phyloP scores from a whole-genome alignment of 2,113 vertebrate genomes.

The Cricetomys ansorgei region DNA sequence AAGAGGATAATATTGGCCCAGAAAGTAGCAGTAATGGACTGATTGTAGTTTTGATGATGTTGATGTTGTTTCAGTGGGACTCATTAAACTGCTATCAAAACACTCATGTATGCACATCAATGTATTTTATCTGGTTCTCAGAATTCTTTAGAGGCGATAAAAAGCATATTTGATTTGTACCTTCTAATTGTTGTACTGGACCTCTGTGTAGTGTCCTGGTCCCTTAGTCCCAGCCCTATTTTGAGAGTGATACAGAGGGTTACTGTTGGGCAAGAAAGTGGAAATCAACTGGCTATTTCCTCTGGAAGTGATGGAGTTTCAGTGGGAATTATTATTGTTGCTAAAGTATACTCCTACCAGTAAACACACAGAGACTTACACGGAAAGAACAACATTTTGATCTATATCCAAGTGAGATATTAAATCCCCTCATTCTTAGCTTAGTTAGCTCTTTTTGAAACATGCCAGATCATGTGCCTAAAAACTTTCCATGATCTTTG shows the following conservation, averaged over 20 bases:
- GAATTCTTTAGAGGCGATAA: not conserved
- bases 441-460: not conserved
- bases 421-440: not conserved
- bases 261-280: not conserved
- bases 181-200: not conserved
- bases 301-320: not conserved
- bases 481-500: not conserved
- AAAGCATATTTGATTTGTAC: not conserved
- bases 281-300: not conserved
- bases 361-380: not conserved
- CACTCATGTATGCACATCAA: fast-evolving
- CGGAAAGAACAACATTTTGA: not conserved
- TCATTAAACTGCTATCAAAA: slow-evolving; percentile 36
- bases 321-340: not conserved
- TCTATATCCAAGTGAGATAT: not conserved
- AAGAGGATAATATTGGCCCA: not conserved
- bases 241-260: not conserved
- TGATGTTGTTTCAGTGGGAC: slow-evolving; percentile 34
- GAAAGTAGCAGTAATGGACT: not conserved
- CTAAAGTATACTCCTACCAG: no score
- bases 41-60: not conserved
- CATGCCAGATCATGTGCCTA: not conserved
- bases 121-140: not conserved
- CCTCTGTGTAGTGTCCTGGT: not conserved
- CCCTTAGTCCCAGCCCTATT: not conserved